Percentiles rank a stretch among this genome's conserved stretches.
phyloP scores from a whole-genome alignment of 1,140 invertebrate genomes.

The Eubasilissa regina region DNA sequence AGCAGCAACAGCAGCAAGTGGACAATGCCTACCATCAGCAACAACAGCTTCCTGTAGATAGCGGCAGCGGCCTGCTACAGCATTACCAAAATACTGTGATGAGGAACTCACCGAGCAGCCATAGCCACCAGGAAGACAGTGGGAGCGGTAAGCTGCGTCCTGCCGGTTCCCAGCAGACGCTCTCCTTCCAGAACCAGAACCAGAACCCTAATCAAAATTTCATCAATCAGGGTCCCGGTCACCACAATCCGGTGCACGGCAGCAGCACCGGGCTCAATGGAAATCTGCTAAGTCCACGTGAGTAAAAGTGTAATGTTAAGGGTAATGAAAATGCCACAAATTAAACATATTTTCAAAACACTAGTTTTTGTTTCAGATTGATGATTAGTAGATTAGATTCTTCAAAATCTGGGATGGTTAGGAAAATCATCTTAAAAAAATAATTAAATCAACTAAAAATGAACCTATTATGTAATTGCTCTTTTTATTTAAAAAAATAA shows the following conservation, averaged over 20 bases:
- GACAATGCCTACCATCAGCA: constrained; percentile 66
- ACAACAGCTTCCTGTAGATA: constrained; percentile 59
- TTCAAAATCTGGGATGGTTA: too few relatives aligned
- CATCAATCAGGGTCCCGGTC: neutral
- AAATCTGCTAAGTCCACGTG: constrained; percentile 54
- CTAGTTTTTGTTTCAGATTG: neutral
- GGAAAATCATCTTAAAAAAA: too few relatives aligned
- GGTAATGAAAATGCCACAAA: neutral
- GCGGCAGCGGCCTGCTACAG: constrained; percentile 67
- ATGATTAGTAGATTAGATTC: too few relatives aligned
- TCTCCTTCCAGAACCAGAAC: constrained; percentile 49
- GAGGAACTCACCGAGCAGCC: constrained; percentile 53
- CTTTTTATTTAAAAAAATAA: too few relatives aligned
- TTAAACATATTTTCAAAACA: neutral
- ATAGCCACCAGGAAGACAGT: constrained; percentile 56
- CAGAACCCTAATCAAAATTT: constrained; percentile 38
- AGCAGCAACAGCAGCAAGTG: constrained; percentile 63
- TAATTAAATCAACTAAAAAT: too few relatives aligned
- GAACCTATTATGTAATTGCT: too few relatives aligned
- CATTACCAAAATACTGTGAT: constrained; percentile 64
- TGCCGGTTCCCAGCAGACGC: constrained; percentile 39
- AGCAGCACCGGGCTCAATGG: constrained; percentile 56
- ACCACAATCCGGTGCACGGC: constrained; percentile 53
- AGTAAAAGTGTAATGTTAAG: constrained; percentile 6
- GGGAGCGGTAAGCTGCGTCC: constrained; percentile 44